These are phyloP conservation scores for Rhagologus leucostigma DNA, from an alignment of 2,113 vertebrate species.

Conservation along the genomic window DNA sequence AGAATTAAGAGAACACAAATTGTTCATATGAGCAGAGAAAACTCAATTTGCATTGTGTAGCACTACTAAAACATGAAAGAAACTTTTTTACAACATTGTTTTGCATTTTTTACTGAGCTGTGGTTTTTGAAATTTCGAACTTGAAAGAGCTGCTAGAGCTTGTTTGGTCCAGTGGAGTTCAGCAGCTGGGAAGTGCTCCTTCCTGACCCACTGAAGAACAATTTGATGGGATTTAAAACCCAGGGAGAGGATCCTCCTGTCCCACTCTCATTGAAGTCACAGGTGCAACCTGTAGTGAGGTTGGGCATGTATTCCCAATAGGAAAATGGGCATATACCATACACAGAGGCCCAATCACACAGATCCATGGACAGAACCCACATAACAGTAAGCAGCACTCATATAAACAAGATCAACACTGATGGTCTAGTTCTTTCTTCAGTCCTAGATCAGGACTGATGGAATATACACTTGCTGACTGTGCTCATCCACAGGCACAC, in stretches of 20 bases:
- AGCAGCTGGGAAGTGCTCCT: not conserved
- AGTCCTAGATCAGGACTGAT: not conserved
- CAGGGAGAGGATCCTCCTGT: not conserved
- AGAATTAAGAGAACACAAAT: not conserved
- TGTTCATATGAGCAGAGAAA: not conserved
- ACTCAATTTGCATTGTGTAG: not conserved
- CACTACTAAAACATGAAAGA: not conserved
- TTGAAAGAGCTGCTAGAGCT: not conserved
- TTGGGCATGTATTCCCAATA: not conserved
- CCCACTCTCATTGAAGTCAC: not conserved
- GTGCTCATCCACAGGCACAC: not conserved
- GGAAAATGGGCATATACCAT: accelerated
- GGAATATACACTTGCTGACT: not conserved
- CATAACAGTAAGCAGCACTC: not conserved
- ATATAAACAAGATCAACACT: accelerated
- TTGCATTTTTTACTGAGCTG: not conserved
- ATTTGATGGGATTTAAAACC: not conserved
- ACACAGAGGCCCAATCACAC: not conserved
- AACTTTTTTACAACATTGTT: not conserved
- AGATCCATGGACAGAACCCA: not conserved
- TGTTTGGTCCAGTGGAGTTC: not conserved
- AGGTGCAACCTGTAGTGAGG: not conserved
- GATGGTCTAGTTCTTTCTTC: not conserved
- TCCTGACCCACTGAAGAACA: not conserved
- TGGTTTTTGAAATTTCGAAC: not conserved